Evolutionary conservation across 2,888 invertebrate species (phyloP), one percentile per base, ranked within the genome.

Genomic region (Trichogramma evanescens): DNA sequence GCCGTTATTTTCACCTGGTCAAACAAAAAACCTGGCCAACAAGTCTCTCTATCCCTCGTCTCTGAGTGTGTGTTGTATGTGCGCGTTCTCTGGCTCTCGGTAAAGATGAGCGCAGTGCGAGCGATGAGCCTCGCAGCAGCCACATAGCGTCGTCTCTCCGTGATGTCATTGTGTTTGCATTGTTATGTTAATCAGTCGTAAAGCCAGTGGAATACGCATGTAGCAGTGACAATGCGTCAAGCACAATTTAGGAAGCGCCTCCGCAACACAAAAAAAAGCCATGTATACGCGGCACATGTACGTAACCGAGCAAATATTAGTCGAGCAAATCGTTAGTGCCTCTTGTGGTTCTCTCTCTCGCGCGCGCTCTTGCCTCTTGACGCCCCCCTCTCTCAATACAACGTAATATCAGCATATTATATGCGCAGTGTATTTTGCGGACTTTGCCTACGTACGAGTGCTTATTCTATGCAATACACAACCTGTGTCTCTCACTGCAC

Each of bases 241-340:
- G 73, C 75, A 74, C 71, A 72, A 77, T 77, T 77, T 77, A 73
- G 74, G 74, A 76, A 75, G 75, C 73, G 72, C 69, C 71, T 72
- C 69, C 69, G 13, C 43, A 45, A 49, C 44, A 7, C 1, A 48
- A 46, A 42, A 13, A 51, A 45, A n/a, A 44, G 65, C 52, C 13
- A 13, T 13, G 56, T 65, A 63, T 61, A 69, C 71, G 72, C 72
- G 64, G 70, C 70, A 72, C 70, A 69, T 67, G 67, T 71, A 72
- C 62, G 66, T 68, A 13, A 13, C 72, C 71, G 73, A 67, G 68
- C 72, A 77, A 76, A 76, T 75, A 75, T 76, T 77, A 70, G 70
- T 75, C 70, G 67, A 74, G 73, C 71, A 75, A 76, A 76, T 76
- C 76, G 72, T 76, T 76, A 76, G 73, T 71, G 71, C 69, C 68